These are phyloP conservation scores for Nasalis larvatus DNA, from an alignment of 2,113 vertebrate genomes.

Conservation along the genomic window DNA sequence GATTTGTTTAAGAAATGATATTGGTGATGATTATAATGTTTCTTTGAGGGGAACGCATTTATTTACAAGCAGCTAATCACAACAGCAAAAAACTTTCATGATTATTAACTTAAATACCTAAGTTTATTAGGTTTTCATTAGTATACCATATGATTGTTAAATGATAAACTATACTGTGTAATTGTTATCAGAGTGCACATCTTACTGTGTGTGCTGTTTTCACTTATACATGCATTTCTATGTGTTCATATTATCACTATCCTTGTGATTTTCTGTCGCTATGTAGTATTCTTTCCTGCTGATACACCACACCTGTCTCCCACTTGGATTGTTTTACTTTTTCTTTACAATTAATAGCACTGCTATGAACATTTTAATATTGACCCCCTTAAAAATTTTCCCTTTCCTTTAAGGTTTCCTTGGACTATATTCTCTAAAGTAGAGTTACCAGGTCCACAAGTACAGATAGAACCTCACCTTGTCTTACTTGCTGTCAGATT, in stretches of 20 bases:
- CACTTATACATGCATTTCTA: not conserved
- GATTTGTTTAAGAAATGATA: conserved; percentile 11
- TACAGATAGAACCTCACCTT: not conserved
- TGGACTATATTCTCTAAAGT: not conserved
- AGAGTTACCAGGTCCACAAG: not conserved
- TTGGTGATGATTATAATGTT: not conserved
- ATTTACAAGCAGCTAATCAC: not conserved
- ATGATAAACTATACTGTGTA: not conserved
- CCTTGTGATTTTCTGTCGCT: not conserved
- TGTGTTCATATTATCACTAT: not conserved
- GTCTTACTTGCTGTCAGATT: conserved; percentile 9
- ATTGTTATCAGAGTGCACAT: not conserved
- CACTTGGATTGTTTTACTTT: conserved; percentile 17
- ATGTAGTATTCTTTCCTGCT: not conserved
- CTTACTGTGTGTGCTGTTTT: not conserved
- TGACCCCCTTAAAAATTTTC: not conserved
- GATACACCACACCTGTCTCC: not conserved
- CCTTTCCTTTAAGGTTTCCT: not conserved
- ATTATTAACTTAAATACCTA: not conserved
- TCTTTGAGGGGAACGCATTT: conserved; percentile 3
- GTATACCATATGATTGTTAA: not conserved
- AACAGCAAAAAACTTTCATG: not conserved
- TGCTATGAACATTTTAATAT: not conserved
- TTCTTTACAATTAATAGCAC: conserved; percentile 5
- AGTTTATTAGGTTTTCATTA: conserved; percentile 11